These are phyloP conservation scores for Listronotus oregonensis DNA, from an alignment of 1,140 invertebrate genomes.

Conservation along the genomic window DNA sequence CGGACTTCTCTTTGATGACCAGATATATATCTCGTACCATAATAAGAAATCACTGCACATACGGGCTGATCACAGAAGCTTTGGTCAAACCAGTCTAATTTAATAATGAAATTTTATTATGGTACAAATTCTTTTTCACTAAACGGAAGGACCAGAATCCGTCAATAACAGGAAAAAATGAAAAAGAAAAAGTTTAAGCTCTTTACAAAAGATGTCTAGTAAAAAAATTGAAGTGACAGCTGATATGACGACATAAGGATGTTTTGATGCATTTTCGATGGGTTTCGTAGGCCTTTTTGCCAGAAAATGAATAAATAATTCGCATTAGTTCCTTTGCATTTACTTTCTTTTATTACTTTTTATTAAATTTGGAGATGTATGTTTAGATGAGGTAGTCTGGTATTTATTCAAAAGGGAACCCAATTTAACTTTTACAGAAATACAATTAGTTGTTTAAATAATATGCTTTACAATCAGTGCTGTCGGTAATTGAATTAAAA, in stretches of 20 bases:
- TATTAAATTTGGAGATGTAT: neutral
- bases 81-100: neutral
- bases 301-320: conserved; percentile 20
- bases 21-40: conserved; percentile 17
- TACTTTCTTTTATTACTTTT: neutral
- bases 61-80: neutral
- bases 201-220: conserved; percentile 7
- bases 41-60: neutral
- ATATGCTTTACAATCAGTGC: too few relatives aligned
- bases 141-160: conserved; percentile 23
- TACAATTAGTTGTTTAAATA: too few relatives aligned
- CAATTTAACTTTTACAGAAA: too few relatives aligned
- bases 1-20: conserved; percentile 18
- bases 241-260: conserved; percentile 14
- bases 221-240: conserved; percentile 22
- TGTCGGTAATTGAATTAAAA: too few relatives aligned
- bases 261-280: conserved; percentile 20
- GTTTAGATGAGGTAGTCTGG: neutral
- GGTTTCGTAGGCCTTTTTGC: conserved; percentile 7
- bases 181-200: conserved; percentile 10
- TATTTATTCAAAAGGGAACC: neutral
- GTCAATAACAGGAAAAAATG: conserved; percentile 24
- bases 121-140: conserved; percentile 11
- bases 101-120: conserved; percentile 2
- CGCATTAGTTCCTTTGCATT: conserved; percentile 13